Evolutionary conservation across 2,888 invertebrate genomes (phyloP).

Genomic region (Aradus depressus): DNA sequence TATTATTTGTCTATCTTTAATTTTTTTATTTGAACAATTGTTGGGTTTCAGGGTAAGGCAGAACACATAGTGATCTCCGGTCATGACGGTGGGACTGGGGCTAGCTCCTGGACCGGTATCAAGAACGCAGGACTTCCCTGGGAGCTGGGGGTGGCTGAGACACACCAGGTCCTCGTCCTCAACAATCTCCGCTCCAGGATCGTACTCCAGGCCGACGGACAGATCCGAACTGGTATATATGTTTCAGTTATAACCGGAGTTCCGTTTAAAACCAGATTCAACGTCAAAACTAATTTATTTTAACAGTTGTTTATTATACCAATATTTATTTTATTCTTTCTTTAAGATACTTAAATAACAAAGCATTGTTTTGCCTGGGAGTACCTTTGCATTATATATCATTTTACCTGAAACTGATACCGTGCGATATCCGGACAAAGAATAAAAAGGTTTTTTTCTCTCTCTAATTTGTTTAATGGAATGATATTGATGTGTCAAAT

Average conservation of each 20-base stretch:
- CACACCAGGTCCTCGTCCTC: slow-evolving; percentile 89
- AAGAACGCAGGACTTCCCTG: slow-evolving; percentile 96
- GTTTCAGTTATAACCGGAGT: background rate
- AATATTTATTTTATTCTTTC: too few relatives aligned
- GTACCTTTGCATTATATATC: too few relatives aligned
- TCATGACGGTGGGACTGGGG: slow-evolving; percentile 98
- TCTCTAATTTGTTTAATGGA: too few relatives aligned
- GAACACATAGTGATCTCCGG: slow-evolving; percentile 98
- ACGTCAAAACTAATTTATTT: too few relatives aligned
- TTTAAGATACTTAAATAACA: too few relatives aligned
- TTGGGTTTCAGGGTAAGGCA: slow-evolving; percentile 66
- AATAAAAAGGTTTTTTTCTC: too few relatives aligned
- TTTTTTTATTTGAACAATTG: background rate
- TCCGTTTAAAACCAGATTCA: too few relatives aligned
- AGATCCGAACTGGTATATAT: slow-evolving; percentile 67
- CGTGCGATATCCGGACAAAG: too few relatives aligned
- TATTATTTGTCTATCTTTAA: background rate
- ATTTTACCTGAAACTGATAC: too few relatives aligned
- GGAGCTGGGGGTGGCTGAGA: slow-evolving; percentile 97
- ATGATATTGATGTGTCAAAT: too few relatives aligned
- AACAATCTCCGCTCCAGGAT: slow-evolving; percentile 88
- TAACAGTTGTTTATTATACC: too few relatives aligned
- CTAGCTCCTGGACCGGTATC: slow-evolving; percentile 98
- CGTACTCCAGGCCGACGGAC: slow-evolving; percentile 92
- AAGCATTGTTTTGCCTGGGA: too few relatives aligned